A percentile compares a stretch with the other conserved stretches of the same genome.
phyloP scores from a whole-genome alignment of 1,140 invertebrate genomes.

The Drosophila azteca region DNA sequence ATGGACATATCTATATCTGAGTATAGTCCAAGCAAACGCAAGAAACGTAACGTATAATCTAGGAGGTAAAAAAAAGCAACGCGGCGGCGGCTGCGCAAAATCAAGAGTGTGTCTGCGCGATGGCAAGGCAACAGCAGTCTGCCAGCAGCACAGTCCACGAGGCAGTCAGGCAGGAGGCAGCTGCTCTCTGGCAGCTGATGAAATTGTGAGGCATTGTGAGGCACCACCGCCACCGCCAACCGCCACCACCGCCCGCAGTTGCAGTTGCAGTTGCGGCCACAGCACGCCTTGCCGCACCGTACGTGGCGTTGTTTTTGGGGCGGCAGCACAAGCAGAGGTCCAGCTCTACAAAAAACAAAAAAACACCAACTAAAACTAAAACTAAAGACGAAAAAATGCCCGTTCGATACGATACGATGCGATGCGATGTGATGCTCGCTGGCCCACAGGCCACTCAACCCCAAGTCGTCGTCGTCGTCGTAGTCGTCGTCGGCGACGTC shows the following conservation, averaged over 20 bases:
- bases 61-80: slow-evolving; percentile 31
- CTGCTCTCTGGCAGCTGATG: slow-evolving; percentile 64
- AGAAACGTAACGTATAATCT: slow-evolving; percentile 76
- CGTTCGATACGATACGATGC: slow-evolving; percentile 25
- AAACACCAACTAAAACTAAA: slow-evolving; percentile 6
- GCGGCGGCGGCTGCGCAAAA: slow-evolving; percentile 54
- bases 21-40: slow-evolving; percentile 68
- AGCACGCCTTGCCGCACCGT: slow-evolving; percentile 65
- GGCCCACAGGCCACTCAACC: slow-evolving; percentile 75
- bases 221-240: slow-evolving; percentile 41
- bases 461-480: slow-evolving; percentile 55
- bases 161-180: slow-evolving; percentile 43
- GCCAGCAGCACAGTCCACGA: slow-evolving; percentile 25
- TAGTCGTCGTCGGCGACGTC: slow-evolving; percentile 16
- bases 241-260: slow-evolving; percentile 35
- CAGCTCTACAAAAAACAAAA: background rate
- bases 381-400: slow-evolving; percentile 37
- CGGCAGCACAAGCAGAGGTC: slow-evolving; percentile 30
- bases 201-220: slow-evolving; percentile 71
- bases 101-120: slow-evolving; percentile 77
- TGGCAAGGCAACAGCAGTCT: slow-evolving; percentile 34
- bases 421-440: slow-evolving; percentile 43
- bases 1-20: slow-evolving; percentile 60
- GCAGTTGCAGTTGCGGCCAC: slow-evolving; percentile 27
- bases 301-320: slow-evolving; percentile 70